Percentiles rank a stretch among this genome's conserved stretches.
These are phyloP conservation scores for Arnoldichthys spilopterus DNA, from an alignment of 2,797 vertebrate genomes.

Conservation along the genomic window DNA sequence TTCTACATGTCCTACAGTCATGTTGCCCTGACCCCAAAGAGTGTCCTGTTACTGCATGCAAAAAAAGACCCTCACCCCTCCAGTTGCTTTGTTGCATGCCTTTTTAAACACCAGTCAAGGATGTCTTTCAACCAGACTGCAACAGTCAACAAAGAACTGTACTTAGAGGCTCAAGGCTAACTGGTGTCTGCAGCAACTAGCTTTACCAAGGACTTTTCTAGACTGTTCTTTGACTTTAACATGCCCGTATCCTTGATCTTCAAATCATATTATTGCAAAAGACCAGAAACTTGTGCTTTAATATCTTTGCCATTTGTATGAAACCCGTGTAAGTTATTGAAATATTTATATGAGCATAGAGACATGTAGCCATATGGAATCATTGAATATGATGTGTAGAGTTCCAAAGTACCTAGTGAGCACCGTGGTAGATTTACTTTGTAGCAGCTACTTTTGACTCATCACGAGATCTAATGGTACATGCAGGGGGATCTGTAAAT, in stretches of 20 bases:
- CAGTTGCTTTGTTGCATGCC: conserved; percentile 48
- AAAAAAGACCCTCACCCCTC: conserved; percentile 22
- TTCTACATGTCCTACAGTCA: conserved; percentile 4
- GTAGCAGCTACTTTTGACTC: conserved; percentile 63
- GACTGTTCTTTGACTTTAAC: conserved; percentile 71
- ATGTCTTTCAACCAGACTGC: conserved; percentile 42
- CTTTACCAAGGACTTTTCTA: conserved; percentile 65
- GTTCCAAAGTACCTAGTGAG: conserved; percentile 64
- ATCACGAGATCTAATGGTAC: conserved; percentile 45
- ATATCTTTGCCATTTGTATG: conserved; percentile 78
- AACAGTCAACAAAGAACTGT: conserved; percentile 42
- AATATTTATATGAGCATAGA: conserved; percentile 64
- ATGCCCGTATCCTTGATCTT: conserved; percentile 59
- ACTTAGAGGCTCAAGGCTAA: conserved; percentile 22
- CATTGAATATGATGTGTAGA: conserved; percentile 75
- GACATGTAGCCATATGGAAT: conserved; percentile 76
- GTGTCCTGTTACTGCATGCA: conserved; percentile 53
- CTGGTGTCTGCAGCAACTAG: conserved; percentile 49
- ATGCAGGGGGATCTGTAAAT: conserved; percentile 54
- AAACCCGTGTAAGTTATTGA: conserved; percentile 76
- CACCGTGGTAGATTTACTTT: conserved; percentile 71
- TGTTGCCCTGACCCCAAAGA: conserved; percentile 29
- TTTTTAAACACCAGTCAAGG: conserved; percentile 33
- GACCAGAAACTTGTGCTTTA: conserved; percentile 87
- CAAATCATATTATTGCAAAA: conserved; percentile 68